Conservation (phyloP, 1,140 invertebrate species). For the Solenopsis fugax region DNA sequence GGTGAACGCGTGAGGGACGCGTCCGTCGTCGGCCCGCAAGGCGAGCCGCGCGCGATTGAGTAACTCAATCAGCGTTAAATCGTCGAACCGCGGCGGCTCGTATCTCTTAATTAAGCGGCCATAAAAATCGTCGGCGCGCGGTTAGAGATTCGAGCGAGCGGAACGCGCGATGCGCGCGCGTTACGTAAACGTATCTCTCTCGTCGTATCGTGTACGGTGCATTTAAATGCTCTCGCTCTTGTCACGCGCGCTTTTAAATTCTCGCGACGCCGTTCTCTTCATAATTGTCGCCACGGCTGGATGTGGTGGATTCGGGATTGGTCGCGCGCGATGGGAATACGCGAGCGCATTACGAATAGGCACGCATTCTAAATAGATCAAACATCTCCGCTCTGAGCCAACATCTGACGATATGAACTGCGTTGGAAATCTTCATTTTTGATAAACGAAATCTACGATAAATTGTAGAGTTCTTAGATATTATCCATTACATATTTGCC, state of each 20-base stretch:
- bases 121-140: slow-evolving; percentile 51
- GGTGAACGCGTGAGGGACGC: too few relatives aligned
- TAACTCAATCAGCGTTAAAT: slow-evolving; percentile 64
- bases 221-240: slow-evolving; percentile 41
- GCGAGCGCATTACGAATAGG: slow-evolving; percentile 36
- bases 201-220: neutral
- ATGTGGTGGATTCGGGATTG: slow-evolving; percentile 47
- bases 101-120: slow-evolving; percentile 59
- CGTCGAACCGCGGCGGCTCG: slow-evolving; percentile 34
- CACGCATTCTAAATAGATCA: slow-evolving; percentile 9
- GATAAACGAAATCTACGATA: neutral
- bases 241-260: slow-evolving; percentile 61
- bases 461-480: neutral
- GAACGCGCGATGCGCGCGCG: slow-evolving; percentile 4
- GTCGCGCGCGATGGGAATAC: slow-evolving; percentile 59
- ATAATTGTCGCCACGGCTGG: slow-evolving; percentile 47
- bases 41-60: slow-evolving; percentile 21
- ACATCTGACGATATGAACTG: neutral
- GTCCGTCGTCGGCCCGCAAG: too few relatives aligned
- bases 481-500: neutral
- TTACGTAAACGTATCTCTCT: slow-evolving; percentile 44
- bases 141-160: slow-evolving; percentile 25
- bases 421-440: neutral
- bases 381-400: neutral
- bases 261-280: slow-evolving; percentile 21